phyloP scores from a whole-genome alignment of 2,888 invertebrate species.

The Drosophila vallismaia region DNA sequence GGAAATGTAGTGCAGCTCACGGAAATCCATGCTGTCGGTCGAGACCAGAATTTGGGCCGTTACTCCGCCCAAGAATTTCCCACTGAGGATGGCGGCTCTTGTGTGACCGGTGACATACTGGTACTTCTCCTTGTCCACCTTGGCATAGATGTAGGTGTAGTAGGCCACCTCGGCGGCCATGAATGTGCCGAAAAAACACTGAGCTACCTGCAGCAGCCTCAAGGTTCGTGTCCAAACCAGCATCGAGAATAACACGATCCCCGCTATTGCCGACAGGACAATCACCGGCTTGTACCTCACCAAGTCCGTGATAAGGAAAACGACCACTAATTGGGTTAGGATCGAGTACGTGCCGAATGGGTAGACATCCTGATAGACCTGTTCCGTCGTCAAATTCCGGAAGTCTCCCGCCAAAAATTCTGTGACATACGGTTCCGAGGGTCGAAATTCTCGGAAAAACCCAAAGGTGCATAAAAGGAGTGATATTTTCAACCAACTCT shows the following conservation, averaged over 20 bases:
- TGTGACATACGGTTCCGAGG: slow-evolving; percentile 93
- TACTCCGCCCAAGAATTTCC: slow-evolving; percentile 90
- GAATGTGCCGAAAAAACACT: slow-evolving; percentile 93
- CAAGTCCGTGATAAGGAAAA: slow-evolving; percentile 93
- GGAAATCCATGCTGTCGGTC: slow-evolving; percentile 87
- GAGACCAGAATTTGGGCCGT: slow-evolving; percentile 90
- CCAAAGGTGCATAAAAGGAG: slow-evolving; percentile 91
- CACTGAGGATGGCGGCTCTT: slow-evolving; percentile 91
- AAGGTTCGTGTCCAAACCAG: slow-evolving; percentile 90
- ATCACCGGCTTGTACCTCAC: slow-evolving; percentile 93
- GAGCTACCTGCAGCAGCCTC: slow-evolving; percentile 87
- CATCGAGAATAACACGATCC: slow-evolving; percentile 89
- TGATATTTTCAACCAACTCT: slow-evolving; percentile 89
- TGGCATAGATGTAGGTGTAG: slow-evolving; percentile 96
- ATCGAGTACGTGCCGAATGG: slow-evolving; percentile 94
- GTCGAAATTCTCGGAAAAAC: slow-evolving; percentile 92
- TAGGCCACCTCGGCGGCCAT: slow-evolving; percentile 96
- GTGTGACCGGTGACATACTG: slow-evolving; percentile 94
- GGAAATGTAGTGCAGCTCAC: slow-evolving; percentile 92
- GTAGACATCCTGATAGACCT: slow-evolving; percentile 92
- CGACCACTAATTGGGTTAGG: slow-evolving; percentile 88
- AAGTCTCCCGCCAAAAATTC: slow-evolving; percentile 91
- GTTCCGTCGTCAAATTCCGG: slow-evolving; percentile 89
- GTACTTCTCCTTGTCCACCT: slow-evolving; percentile 90
- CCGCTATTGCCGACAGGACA: slow-evolving; percentile 87